Base-by-base conservation (phyloP, 2,888 invertebrate species). In the Philaethria dido region DNA sequence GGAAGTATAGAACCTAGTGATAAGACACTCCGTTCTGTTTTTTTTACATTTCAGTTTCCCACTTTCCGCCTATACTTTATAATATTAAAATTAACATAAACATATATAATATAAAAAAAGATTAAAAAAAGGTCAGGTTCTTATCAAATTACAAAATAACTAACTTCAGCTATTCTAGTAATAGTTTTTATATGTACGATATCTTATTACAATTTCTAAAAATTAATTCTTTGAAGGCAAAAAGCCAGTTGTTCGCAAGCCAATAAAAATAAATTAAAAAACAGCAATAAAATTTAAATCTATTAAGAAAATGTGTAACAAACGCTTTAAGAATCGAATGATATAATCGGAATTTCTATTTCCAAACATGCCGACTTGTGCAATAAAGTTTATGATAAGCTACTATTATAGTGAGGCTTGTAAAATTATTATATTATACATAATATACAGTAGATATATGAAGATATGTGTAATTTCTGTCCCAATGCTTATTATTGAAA, bases 161-260 rank as follows among this genome's bases (percentile, higher is more conserved):
- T 44, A 16, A 44, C 16, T 3, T 4, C 0, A 44, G 14, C 8
- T 44, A 25, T n/a, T 14, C 2, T n/a, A 50, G 25, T 48, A 2
- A 13, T n/a, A 48, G 5, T 20, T 48, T 1, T 25, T n/a, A 18
- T 2, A 8, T 48, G 2, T 8, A 6, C 2, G 5, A 25, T 13
- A 25, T 50, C 18, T 16, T 36, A n/a, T 22, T 16, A 57, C 42
- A 57, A 20, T 13, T n/a, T 25, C 2, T 22, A 1, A 39, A n/a
- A 25, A n/a, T 42, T 39, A 14, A 14, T 36, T 59, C 11, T 16
- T 8, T 9, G 6, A 13, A 14, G 22, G 39, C n/a, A 22, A 59
- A 14, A 11, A n/a, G 57, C 57, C 57, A 59, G 25, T 20, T 59
- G 57, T 59, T 42, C 5, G 9, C 18, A n/a, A 16, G 25, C 25